Conservation (phyloP, 2,888 invertebrate species). For the Lasioglossum figueresi region DNA sequence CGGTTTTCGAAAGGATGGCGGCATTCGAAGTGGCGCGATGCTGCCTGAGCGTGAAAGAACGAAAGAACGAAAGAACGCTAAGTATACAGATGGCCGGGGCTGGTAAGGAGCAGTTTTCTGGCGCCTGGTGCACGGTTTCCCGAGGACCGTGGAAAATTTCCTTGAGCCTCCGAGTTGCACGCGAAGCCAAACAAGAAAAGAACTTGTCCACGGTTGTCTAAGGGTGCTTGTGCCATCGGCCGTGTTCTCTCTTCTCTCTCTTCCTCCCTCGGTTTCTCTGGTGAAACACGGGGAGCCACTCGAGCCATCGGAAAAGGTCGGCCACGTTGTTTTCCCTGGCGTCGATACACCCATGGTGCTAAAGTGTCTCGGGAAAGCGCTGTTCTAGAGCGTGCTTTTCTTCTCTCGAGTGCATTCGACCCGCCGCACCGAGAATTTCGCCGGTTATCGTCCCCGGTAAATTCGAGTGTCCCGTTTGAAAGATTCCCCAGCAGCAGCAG, state of each 20-base stretch:
- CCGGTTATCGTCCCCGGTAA: constrained; percentile 46
- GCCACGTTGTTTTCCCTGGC: constrained; percentile 61
- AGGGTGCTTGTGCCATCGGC: constrained; percentile 13
- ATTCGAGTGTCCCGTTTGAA: constrained; percentile 33
- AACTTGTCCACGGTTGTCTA: constrained; percentile 39
- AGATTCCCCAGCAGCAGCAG: background rate
- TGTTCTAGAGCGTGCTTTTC: constrained; percentile 51
- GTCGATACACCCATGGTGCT: constrained; percentile 51
- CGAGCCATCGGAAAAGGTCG: constrained; percentile 51
- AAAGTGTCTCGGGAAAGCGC: constrained; percentile 50
- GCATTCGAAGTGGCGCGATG: constrained; percentile 44
- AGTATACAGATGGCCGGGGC: constrained; percentile 37
- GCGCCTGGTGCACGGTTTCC: constrained; percentile 38
- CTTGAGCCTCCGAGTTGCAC: constrained; percentile 16
- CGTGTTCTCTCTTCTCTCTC: constrained; percentile 24
- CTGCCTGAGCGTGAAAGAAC: constrained; percentile 42
- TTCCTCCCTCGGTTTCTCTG: constrained; percentile 16
- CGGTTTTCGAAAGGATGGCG: constrained; percentile 59
- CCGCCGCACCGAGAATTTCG: constrained; percentile 39
- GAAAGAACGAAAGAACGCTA: constrained; percentile 39
- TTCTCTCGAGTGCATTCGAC: constrained; percentile 53
- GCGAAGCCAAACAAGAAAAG: constrained; percentile 52
- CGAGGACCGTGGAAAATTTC: constrained; percentile 53
- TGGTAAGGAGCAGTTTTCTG: constrained; percentile 37
- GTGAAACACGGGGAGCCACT: constrained; percentile 43